Base-by-base conservation (phyloP, 2,888 invertebrate genomes). In the Linhomoeus sp. region DNA sequence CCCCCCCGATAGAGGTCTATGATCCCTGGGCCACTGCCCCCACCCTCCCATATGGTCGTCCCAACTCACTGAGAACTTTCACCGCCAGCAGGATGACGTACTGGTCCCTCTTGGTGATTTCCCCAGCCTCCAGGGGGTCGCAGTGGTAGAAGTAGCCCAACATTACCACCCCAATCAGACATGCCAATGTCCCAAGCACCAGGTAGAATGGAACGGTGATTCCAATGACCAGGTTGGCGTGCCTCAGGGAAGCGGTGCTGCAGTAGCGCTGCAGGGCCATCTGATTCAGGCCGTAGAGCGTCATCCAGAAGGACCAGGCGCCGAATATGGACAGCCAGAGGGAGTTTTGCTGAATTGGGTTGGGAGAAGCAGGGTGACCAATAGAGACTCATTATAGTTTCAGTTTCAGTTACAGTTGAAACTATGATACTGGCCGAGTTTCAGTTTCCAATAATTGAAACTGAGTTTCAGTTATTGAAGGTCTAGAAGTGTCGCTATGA, bases 121-220 rank as follows among this genome's bases (percentile, higher is more conserved):
- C 33, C 22, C 37, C 41, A 20, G 23, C 29, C 36, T 29, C 41
- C 15, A 46, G 38, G 7, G 50, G 45, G 40, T 49, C 46, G 45
- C 51, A 50, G 14, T 35, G 43, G 35, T 37, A 40, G 25, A 46
- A 50, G 40, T 43, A 50, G 36, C 49, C 41, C 36, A 50, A 23
- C 43, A 50, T 49, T 15, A 50, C 36, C 7, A 50, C n/a, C 15
- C 50, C 50, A 9, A 46, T 45, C 36, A 41, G 44, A 35, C 24
- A 45, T 45, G 46, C 46, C 43, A 52, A 40, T 36, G 43, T 22
- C n/a, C 52, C 44, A 40, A 56, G 48, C 3, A 52, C 14, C 33
- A 57, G 37, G 41, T 49, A 49, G 25, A 50, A 50, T 3, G 56
- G 56, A 14, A 14, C 26, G 12, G 33, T 23, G 20, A 41, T 24